phyloP scores from a whole-genome alignment of 2,888 invertebrate genomes.

The Physocephala rufipes region DNA sequence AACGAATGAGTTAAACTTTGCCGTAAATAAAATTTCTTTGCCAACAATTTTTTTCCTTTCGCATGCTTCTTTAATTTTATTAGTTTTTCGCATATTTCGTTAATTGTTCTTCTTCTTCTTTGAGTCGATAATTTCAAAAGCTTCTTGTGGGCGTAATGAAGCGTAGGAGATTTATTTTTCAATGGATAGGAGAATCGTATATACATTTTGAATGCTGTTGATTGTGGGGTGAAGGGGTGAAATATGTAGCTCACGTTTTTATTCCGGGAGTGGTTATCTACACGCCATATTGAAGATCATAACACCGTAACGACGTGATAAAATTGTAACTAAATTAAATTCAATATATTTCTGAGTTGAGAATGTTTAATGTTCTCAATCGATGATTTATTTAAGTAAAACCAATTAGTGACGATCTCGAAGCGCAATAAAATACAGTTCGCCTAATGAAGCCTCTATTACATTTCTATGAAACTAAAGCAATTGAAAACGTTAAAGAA shows the following conservation, averaged over 20 bases:
- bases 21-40: conserved; percentile 15
- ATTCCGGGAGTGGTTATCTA: neutral
- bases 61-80: neutral
- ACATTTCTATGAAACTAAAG: no score
- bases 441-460: no score
- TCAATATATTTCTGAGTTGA: conserved; percentile 12
- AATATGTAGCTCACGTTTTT: neutral
- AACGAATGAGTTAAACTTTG: conserved; percentile 19
- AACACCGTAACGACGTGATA: neutral
- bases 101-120: neutral
- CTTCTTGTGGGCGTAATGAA: neutral
- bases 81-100: neutral
- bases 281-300: neutral
- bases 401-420: no score
- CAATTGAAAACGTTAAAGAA: no score
- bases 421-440: no score
- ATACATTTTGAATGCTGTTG: no score
- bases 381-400: no score
- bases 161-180: neutral
- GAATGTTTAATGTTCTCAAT: no score
- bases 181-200: no score
- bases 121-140: neutral
- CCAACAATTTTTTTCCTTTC: neutral
- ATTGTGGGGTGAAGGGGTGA: neutral
- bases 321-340: neutral